These are phyloP conservation scores for Drosophila bipectinata DNA, from an alignment of 1,140 invertebrate species.

Conservation along the genomic window DNA sequence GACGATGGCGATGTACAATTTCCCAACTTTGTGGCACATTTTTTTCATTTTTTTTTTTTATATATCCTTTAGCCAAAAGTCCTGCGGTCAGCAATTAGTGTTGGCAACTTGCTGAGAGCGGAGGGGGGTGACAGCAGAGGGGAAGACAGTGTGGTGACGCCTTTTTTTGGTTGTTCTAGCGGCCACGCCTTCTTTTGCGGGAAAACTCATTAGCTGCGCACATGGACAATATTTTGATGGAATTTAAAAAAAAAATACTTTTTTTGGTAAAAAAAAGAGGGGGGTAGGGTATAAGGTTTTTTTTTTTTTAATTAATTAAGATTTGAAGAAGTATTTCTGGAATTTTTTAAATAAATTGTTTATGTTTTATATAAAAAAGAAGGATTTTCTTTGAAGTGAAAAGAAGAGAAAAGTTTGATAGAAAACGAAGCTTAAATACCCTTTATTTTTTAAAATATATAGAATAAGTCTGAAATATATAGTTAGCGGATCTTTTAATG, in stretches of 20 bases:
- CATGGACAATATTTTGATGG: conserved; percentile 18
- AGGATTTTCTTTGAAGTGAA: too few species aligned
- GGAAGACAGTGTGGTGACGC: not conserved
- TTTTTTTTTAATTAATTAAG: not conserved
- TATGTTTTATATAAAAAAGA: not conserved
- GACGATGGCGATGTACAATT: conserved; percentile 29
- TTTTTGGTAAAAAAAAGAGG: too few species aligned
- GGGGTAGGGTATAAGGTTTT: too few species aligned
- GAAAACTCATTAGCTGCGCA: conserved; percentile 69
- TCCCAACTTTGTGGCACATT: conserved; percentile 21
- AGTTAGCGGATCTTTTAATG: too few species aligned
- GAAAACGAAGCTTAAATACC: too few species aligned
- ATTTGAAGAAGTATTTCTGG: not conserved
- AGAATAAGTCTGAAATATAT: too few species aligned
- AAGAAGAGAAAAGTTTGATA: too few species aligned
- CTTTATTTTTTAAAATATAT: too few species aligned
- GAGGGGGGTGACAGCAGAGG: not conserved
- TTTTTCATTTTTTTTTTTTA: not conserved
- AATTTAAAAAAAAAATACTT: not conserved
- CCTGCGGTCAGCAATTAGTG: conserved; percentile 55
- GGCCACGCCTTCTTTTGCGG: conserved; percentile 34
- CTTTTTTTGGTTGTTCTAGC: not conserved
- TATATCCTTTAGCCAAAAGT: conserved; percentile 1
- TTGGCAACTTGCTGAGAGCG: conserved; percentile 49
- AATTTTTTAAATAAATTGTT: not conserved